Percentiles rank a stretch among this genome's conserved stretches.
These are phyloP conservation scores for Turritopsis rubra DNA, from an alignment of 30 jellyfish, hydroid and myxozoan species.

Conservation along the genomic window DNA sequence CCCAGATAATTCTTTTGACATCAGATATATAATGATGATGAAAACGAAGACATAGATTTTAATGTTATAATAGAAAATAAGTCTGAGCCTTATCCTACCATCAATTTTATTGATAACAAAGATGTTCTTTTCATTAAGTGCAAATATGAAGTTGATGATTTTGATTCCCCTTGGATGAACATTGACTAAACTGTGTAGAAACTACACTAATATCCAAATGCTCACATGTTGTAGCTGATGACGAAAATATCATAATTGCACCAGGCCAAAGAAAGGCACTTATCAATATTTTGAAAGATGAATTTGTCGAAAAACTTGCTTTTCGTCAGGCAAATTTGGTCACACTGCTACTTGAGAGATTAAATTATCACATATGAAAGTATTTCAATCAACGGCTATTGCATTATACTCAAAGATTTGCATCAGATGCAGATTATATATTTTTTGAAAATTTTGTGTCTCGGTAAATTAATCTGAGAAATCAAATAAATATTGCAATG, in stretches of 20 bases:
- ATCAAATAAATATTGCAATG: slow-evolving; percentile 10
- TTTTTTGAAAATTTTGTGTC: slow-evolving; percentile 2
- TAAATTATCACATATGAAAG: neutral
- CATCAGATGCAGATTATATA: slow-evolving; percentile 13
- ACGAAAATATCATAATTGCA: slow-evolving; percentile 9
- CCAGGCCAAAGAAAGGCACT: slow-evolving; percentile 12
- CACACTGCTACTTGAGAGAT: neutral
- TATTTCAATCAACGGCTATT: neutral
- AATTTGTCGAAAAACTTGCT: neutral
- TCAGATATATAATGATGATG: neutral
- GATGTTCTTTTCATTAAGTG: slow-evolving; percentile 4
- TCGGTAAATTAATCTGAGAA: neutral
- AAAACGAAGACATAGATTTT: neutral
- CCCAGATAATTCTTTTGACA: slow-evolving; percentile 3
- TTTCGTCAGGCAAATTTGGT: slow-evolving; percentile 14
- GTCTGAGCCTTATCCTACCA: neutral
- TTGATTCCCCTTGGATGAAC: slow-evolving; percentile 8
- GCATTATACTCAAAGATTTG: neutral
- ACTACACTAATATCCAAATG: slow-evolving; percentile 5
- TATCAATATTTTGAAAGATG: neutral
- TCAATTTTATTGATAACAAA: slow-evolving; percentile 12
- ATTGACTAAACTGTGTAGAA: neutral
- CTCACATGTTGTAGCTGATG: slow-evolving; percentile 8
- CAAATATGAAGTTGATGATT: slow-evolving; percentile 5
- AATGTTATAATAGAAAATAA: neutral